Percentiles rank a stretch among this genome's conserved stretches.
These are phyloP conservation scores for Bradypus variegatus DNA, from an alignment of 2,797 vertebrate species.

Conservation along the genomic window DNA sequence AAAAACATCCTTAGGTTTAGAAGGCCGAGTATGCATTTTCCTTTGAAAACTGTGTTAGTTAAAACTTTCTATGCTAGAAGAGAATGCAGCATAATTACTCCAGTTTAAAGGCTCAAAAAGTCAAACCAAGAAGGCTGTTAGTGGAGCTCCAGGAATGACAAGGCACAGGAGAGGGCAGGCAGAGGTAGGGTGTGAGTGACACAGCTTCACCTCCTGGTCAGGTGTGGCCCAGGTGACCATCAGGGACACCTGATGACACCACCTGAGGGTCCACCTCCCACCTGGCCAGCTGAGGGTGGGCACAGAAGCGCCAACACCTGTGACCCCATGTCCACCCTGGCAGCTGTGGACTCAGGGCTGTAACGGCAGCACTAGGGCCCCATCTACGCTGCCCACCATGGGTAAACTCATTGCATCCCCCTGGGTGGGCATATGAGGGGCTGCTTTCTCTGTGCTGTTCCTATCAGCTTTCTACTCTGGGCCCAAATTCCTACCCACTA, in stretches of 20 bases:
- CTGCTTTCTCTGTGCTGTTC: background rate
- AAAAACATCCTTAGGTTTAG: background rate
- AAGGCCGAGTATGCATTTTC: background rate
- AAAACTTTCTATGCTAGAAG: background rate
- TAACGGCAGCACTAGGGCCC: background rate
- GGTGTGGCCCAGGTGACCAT: background rate
- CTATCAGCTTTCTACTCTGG: background rate
- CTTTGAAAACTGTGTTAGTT: background rate
- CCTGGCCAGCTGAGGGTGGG: background rate
- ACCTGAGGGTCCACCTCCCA: background rate
- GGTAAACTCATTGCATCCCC: too few relatives aligned
- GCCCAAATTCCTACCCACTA: background rate
- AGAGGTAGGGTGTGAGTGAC: background rate
- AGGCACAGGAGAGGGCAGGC: background rate
- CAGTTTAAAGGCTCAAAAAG: background rate
- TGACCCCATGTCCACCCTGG: background rate
- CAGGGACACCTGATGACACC: background rate
- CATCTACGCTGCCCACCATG: rapidly evolving
- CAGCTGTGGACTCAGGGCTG: background rate
- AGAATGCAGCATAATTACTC: background rate
- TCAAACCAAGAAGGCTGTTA: background rate
- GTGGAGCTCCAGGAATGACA: background rate
- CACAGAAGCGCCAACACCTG: background rate
- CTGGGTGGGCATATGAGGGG: background rate
- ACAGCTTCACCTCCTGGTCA: background rate